These are phyloP conservation scores for Tribolium madens DNA, from an alignment of 1,140 invertebrate genomes.

Conservation along the genomic window DNA sequence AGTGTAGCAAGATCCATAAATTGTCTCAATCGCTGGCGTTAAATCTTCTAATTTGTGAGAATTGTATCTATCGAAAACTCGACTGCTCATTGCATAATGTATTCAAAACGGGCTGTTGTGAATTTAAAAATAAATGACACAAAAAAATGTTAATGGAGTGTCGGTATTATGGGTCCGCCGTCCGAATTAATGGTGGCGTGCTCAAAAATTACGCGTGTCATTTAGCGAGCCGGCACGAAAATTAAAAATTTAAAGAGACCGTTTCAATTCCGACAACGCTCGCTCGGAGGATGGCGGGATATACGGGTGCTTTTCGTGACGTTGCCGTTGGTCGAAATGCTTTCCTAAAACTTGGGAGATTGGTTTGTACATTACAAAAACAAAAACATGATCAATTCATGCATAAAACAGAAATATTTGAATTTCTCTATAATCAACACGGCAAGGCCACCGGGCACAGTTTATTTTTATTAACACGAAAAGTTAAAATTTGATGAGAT, in stretches of 20 bases:
- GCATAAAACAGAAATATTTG: constrained; percentile 31
- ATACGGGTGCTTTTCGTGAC: not conserved
- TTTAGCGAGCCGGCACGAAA: constrained; percentile 50
- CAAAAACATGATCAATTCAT: not conserved
- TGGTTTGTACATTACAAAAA: constrained; percentile 8
- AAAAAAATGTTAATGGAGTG: constrained; percentile 61
- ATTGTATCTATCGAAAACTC: constrained; percentile 4
- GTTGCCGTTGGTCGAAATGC: constrained; percentile 1
- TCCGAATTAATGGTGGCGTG: constrained; percentile 56
- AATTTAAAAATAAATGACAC: constrained; percentile 57
- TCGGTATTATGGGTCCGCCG: constrained; percentile 50
- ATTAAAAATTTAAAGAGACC: constrained; percentile 43
- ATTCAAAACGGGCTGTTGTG: constrained; percentile 51
- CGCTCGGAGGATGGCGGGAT: constrained; percentile 4
- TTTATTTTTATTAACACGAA: not conserved
- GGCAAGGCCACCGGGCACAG: not conserved
- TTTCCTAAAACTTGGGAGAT: constrained; percentile 22
- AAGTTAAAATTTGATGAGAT: not conserved
- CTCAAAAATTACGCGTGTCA: constrained; percentile 56
- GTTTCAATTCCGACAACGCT: constrained; percentile 35
- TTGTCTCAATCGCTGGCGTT: no score
- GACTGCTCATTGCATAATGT: constrained; percentile 46
- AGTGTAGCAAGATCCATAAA: no score
- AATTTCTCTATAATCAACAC: constrained; percentile 1
- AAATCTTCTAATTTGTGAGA: not conserved